Percentiles rank a stretch among this genome's conserved stretches.
Evolutionary conservation across 2,888 invertebrate genomes (phyloP).

Genomic region (Amiota communis): DNA sequence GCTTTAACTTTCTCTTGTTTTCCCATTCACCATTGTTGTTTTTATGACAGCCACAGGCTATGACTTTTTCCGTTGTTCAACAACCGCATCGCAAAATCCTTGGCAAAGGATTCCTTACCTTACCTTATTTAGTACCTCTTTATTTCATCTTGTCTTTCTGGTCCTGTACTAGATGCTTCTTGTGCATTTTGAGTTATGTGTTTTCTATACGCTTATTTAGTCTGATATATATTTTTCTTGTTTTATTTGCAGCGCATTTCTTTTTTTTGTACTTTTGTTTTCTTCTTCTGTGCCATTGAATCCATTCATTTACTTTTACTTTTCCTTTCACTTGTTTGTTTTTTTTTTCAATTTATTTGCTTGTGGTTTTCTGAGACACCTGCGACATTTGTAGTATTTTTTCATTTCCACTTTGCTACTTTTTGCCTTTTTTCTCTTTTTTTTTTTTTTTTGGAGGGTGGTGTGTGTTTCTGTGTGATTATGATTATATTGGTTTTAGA

Average conservation of each 20-base stretch:
- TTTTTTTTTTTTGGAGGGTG: neutral
- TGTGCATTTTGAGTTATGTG: constrained; percentile 19
- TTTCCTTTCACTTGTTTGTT: neutral
- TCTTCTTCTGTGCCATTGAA: too few species aligned
- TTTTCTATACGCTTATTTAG: constrained; percentile 26
- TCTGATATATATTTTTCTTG: constrained; percentile 15
- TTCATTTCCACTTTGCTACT: neutral
- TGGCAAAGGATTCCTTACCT: constrained; percentile 19
- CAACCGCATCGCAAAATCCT: constrained; percentile 31
- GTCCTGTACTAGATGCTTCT: neutral
- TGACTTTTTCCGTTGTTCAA: constrained; percentile 16
- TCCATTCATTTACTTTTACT: too few species aligned
- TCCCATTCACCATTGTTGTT: constrained; percentile 29
- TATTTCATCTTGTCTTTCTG: constrained; percentile 14
- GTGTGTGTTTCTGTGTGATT: constrained; percentile 7
- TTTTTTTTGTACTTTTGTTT: constrained; percentile 3
- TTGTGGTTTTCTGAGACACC: constrained; percentile 13
- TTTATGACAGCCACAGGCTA: constrained; percentile 49
- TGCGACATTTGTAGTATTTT: neutral
- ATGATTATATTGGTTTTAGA: constrained; percentile 37
- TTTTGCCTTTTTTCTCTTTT: neutral
- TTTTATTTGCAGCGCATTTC: constrained; percentile 19
- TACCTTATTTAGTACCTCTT: constrained; percentile 20
- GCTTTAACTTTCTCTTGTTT: neutral
- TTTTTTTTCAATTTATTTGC: constrained; percentile 23